Evolutionary conservation across 2,888 invertebrate genomes (phyloP), one percentile per base, ranked within the genome.

Genomic region (Hydrotaea diabolus): DNA sequence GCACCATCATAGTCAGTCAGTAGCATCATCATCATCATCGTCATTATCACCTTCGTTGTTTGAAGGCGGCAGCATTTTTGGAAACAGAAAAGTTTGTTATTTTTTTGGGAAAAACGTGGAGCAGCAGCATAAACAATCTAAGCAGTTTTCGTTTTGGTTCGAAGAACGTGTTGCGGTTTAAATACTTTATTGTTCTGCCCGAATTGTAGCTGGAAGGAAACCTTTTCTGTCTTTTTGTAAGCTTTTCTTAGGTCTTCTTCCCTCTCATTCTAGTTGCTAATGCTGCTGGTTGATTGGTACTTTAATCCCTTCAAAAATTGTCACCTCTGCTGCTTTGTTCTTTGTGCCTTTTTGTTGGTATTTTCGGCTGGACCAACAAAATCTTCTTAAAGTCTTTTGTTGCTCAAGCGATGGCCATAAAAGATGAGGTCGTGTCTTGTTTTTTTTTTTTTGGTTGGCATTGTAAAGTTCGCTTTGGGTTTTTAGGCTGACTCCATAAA

Each of bases 281-380:
- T 64, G 23, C 17, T 64, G 21, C 19, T 7, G 19, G 11, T 21
- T 21, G 66, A 21, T 66, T 66, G 66, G 26, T 75, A 73, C 76
- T 73, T 49, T 84, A 84, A 84, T 84, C 84, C 84, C 72, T 81
- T 82, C 76, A 76, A 82, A 84, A 82, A 76, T 84, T 84, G 84
- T 84, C 84, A 82, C 84, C 82, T 78, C 66, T 15, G 66, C 19
- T 21, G 43, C 21, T 55, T 75, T 46, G 31, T 59, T n/a, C n/a
- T n/a, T n/a, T 9, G 26, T 0, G 13, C 62, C 49, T 77, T 80
- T 69, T 15, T 36, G 36, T 55, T 21, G 26, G n/a, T 1, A 11
- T 43, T 77, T 15, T 19, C 19, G 15, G 15, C n/a, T n/a, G 46
- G 62, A 46, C 73, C 26, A 53, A 31, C 46, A 55, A 81, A 79